Base-by-base conservation (phyloP, 1,140 invertebrate genomes). In the Psix sp. region DNA sequence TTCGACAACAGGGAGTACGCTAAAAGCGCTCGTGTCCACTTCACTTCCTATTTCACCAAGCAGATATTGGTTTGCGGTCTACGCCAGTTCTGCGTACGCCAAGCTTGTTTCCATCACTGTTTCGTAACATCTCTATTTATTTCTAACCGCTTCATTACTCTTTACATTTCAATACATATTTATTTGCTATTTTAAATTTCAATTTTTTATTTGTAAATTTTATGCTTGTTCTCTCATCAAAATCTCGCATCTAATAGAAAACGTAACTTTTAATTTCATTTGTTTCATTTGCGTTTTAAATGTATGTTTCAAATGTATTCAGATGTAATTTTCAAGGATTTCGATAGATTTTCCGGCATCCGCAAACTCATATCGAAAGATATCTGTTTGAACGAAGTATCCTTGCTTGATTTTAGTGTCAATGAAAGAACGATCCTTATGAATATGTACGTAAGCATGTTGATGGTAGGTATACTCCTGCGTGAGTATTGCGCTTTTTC, bases 51-150 rank as follows among this genome's bases (percentile, higher is more conserved):
- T 40, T 66, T 15, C 10, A 18, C 11, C 14, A 21, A 11, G 5
- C 20, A 38, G 18, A 65, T 39, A 39, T 38, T 38, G 31, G 68
- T 73, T 68, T 48, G 31, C 38, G 48, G 36, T 43, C 15, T 65
- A 31, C 13, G 18, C 31, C 31, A 42, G 15, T 38, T 63, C 36
- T 40, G 45, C 9, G 39, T 20, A 29, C 18, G 13, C 2, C 31
- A 57, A 43, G 24, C 42, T 52, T 7, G 14, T 49, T 66, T 16
- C 43, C 43, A 20, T 36, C 20, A 17, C 16, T 35, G 21, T 49
- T 35, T 35, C n/a, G 21, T 57, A 57, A 67, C 17, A 26, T 18
- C 14, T 20, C 24, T 59, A 16, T 45, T 5, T 42, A 38, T 52
- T 31, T 57, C 16, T 10, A 31, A 21, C 21, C 21, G n/a, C 21